Evolutionary conservation across 2,888 invertebrate genomes (phyloP).

Genomic region (Microdon myrmicae): DNA sequence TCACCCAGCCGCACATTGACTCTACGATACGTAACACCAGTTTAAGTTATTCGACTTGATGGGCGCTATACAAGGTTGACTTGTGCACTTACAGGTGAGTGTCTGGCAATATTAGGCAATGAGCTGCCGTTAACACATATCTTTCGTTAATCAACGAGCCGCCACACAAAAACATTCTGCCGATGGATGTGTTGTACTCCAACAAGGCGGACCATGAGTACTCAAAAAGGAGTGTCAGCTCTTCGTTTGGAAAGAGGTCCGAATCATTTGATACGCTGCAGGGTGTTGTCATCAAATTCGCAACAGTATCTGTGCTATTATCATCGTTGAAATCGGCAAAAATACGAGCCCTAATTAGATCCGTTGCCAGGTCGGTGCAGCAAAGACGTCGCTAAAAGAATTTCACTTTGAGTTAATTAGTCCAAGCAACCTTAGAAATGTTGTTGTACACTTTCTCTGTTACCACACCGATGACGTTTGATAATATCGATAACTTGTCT

Average conservation of each 20-base stretch:
- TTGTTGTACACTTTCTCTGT: conserved; percentile 25
- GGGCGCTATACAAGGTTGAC: too few species aligned
- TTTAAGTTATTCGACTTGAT: not conserved
- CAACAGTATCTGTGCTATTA: conserved; percentile 14
- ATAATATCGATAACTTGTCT: conserved; percentile 29
- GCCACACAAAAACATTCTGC: conserved; percentile 21
- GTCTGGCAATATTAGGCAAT: conserved; percentile 23
- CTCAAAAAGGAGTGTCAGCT: conserved; percentile 25
- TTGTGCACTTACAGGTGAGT: conserved; percentile 30
- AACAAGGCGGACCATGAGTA: conserved; percentile 44
- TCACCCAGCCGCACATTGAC: conserved; percentile 38
- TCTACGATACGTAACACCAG: conserved; percentile 8
- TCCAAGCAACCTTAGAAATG: conserved; percentile 38
- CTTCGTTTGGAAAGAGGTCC: conserved; percentile 19
- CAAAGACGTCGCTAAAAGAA: conserved; percentile 28
- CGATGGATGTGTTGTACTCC: conserved; percentile 25
- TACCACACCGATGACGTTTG: conserved; percentile 35
- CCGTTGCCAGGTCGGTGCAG: conserved; percentile 36
- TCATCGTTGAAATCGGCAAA: conserved; percentile 12
- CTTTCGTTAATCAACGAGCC: conserved; percentile 36
- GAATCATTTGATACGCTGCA: conserved; percentile 30
- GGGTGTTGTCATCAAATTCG: conserved; percentile 27
- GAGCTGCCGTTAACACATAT: conserved; percentile 42
- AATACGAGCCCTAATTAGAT: conserved; percentile 27
- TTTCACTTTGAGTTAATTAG: conserved; percentile 12